Conservation (phyloP, 2,888 invertebrate species). For the Himalopsyche japonica region DNA sequence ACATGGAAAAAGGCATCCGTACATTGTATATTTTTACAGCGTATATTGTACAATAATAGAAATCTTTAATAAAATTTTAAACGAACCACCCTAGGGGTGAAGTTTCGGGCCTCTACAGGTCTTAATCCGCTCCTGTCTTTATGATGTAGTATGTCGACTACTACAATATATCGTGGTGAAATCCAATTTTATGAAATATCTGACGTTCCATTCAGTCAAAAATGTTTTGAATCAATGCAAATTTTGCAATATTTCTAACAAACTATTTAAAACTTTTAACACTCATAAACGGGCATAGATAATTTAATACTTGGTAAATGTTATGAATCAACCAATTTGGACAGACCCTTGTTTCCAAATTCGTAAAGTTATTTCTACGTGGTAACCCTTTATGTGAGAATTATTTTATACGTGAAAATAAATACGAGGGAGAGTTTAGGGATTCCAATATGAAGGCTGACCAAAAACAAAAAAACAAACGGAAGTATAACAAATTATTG, state of each 20-base stretch:
- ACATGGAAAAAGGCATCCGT: neutral
- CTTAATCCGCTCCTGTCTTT: no score
- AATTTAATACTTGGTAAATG: neutral
- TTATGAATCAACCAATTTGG: neutral
- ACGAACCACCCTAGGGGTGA: no score
- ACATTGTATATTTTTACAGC: neutral
- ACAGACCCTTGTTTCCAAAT: neutral
- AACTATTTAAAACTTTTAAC: neutral
- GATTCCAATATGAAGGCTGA: neutral
- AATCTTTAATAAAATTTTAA: no score
- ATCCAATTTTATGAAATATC: no score
- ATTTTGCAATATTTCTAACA: neutral
- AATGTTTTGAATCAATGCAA: neutral
- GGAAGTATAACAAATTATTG: neutral
- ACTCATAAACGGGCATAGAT: neutral
- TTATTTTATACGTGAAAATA: neutral
- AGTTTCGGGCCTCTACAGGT: no score
- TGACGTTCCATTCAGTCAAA: no score
- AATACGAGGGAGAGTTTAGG: neutral
- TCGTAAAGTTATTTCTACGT: neutral
- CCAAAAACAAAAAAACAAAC: neutral
- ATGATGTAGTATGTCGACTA: no score
- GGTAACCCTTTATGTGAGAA: neutral
- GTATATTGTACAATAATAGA: no score
- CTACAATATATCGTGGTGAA: no score